Evolutionary conservation across 1,140 invertebrate species (phyloP).

Genomic region (Pseudomyrmex flavicornis): DNA sequence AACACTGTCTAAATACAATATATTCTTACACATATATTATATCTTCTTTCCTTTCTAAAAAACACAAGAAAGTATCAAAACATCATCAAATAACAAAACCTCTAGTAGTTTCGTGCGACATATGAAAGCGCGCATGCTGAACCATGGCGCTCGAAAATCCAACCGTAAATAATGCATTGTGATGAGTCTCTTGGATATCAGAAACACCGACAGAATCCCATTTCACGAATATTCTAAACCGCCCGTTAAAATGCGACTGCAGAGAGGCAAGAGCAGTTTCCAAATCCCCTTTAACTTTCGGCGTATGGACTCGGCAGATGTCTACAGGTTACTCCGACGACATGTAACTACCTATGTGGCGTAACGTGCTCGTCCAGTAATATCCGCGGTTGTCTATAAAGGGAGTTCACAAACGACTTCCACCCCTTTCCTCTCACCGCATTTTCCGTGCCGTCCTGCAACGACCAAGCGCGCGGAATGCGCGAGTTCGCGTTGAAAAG

Average conservation of each 20-base stretch:
- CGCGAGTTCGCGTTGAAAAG: constrained; percentile 37
- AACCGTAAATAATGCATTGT: constrained; percentile 36
- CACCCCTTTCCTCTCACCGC: constrained; percentile 53
- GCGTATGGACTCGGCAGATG: constrained; percentile 16
- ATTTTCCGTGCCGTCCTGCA: constrained; percentile 33
- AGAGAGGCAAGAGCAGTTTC: constrained; percentile 9
- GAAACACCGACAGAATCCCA: constrained; percentile 16
- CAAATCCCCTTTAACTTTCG: constrained; percentile 55
- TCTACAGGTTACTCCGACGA: constrained; percentile 31
- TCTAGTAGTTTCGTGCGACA: background rate
- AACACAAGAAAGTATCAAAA: background rate
- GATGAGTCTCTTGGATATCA: constrained; percentile 23
- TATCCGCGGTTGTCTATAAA: constrained; percentile 68
- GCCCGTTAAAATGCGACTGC: constrained; percentile 45
- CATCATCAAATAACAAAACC: constrained; percentile 39
- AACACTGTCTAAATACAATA: too few relatives aligned
- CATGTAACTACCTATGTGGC: constrained; percentile 67
- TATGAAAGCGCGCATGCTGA: constrained; percentile 10
- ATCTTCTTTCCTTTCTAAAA: too few relatives aligned
- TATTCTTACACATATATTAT: too few relatives aligned
- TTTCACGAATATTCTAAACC: constrained; percentile 24
- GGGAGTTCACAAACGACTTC: constrained; percentile 70
- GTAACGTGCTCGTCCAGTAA: constrained; percentile 63
- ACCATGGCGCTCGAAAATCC: constrained; percentile 30
- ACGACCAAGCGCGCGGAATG: constrained; percentile 55